Evolutionary conservation across 2,113 vertebrate genomes (phyloP).

Genomic region (Neolamprologus cancellatus): DNA sequence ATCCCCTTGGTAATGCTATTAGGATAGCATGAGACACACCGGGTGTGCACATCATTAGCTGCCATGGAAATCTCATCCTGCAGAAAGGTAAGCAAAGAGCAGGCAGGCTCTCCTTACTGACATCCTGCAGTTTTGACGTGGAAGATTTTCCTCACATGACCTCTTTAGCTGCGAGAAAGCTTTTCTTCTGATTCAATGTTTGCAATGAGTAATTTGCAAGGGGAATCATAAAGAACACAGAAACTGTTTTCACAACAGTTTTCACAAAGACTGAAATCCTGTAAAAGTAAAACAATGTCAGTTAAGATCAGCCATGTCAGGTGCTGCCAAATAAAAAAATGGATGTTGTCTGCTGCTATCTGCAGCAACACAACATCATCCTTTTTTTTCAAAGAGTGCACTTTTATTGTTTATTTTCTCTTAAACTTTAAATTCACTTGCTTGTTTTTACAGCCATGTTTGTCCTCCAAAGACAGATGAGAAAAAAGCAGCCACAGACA

Average conservation of each 20-base stretch:
- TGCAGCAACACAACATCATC: not conserved
- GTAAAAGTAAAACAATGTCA: not conserved
- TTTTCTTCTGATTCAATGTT: not conserved
- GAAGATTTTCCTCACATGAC: not conserved
- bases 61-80: not conserved
- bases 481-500: not conserved
- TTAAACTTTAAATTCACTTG: not conserved
- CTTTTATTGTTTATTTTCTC: not conserved
- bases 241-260: not conserved
- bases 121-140: not conserved
- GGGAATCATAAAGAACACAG: not conserved
- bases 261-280: not conserved
- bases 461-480: not conserved
- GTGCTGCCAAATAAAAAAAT: not conserved
- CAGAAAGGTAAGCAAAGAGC: not conserved
- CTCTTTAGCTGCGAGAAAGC: not conserved
- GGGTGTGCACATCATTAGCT: conserved; percentile 15
- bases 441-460: not conserved
- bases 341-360: not conserved
- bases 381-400: not conserved
- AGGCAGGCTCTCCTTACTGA: not conserved
- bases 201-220: not conserved
- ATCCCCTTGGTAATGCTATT: conserved; percentile 36
- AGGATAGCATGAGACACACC: not conserved
- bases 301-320: not conserved